phyloP scores from a whole-genome alignment of 2,888 invertebrate species.

The Microctonus aethiopoides region DNA sequence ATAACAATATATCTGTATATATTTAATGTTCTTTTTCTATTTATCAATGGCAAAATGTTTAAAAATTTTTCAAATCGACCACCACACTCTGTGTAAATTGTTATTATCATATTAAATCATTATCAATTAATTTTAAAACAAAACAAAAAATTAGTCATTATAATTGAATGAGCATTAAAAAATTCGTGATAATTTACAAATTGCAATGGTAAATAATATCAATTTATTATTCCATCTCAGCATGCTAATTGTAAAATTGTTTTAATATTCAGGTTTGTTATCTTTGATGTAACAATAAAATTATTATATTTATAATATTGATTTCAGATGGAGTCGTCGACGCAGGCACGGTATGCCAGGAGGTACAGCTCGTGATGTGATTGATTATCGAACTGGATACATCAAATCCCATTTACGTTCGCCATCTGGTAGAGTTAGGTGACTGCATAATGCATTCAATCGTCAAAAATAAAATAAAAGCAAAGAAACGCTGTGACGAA shows the following conservation, averaged over 20 bases:
- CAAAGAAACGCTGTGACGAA: neutral
- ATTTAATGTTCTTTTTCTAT: slow-evolving; percentile 37
- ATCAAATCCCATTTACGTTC: slow-evolving; percentile 92
- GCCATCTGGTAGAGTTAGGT: slow-evolving; percentile 93
- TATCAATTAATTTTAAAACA: neutral
- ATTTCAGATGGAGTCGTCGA: slow-evolving; percentile 84
- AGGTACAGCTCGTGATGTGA: slow-evolving; percentile 73
- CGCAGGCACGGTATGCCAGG: slow-evolving; percentile 72
- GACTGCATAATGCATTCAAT: slow-evolving; percentile 68
- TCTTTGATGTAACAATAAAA: neutral
- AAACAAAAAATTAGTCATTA: too few species aligned
- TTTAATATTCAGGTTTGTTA: neutral
- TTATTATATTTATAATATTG: slow-evolving; percentile 9
- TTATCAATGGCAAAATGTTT: slow-evolving; percentile 37
- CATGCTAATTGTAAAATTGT: neutral
- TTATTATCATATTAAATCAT: slow-evolving; percentile 9
- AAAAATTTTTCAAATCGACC: slow-evolving; percentile 23
- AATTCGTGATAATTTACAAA: slow-evolving; percentile 3
- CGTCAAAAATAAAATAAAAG: neutral
- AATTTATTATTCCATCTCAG: neutral
- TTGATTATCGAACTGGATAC: slow-evolving; percentile 87
- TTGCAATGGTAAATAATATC: neutral
- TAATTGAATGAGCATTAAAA: neutral
- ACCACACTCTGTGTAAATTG: slow-evolving; percentile 1
- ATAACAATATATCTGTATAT: neutral